These are phyloP conservation scores for Podarcis siculus DNA, from an alignment of 2,797 vertebrate species.

Conservation along the genomic window DNA sequence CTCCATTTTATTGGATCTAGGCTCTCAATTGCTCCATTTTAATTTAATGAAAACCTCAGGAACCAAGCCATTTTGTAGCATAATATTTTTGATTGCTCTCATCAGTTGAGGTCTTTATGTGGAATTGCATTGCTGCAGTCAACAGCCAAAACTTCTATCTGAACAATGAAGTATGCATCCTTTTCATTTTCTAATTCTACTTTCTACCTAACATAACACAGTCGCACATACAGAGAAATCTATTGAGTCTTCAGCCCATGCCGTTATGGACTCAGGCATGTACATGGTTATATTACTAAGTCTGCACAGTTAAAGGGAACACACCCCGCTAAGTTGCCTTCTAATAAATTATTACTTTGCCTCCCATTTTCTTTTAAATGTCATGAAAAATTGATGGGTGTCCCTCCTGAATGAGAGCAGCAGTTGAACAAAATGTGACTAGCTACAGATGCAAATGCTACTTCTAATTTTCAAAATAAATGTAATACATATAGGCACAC, in stretches of 20 bases:
- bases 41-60: conserved; percentile 29
- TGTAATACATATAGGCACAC: conserved; percentile 40
- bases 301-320: conserved; percentile 1
- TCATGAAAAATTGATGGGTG: conserved; percentile 52
- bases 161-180: conserved; percentile 27
- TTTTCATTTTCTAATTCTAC: conserved; percentile 23
- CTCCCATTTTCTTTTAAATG: conserved; percentile 45
- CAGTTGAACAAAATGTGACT: conserved; percentile 36
- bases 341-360: conserved; percentile 49
- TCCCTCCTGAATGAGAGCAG: conserved; percentile 15
- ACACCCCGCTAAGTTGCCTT: conserved; percentile 30
- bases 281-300: neutral
- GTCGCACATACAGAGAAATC: neutral
- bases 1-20: conserved; percentile 1
- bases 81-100: conserved; percentile 34
- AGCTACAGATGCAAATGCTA: conserved; percentile 43
- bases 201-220: neutral
- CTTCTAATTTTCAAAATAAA: conserved; percentile 46
- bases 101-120: conserved; percentile 22
- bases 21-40: conserved; percentile 10
- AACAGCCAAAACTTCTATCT: conserved; percentile 12
- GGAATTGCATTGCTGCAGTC: conserved; percentile 7
- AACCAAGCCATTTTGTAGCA: conserved; percentile 34
- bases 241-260: neutral
- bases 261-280: neutral